A percentile compares a stretch with the other conserved stretches of the same genome.
Evolutionary conservation across 2,113 vertebrate species (phyloP).

Genomic region (Chelonoidis abingdonii): DNA sequence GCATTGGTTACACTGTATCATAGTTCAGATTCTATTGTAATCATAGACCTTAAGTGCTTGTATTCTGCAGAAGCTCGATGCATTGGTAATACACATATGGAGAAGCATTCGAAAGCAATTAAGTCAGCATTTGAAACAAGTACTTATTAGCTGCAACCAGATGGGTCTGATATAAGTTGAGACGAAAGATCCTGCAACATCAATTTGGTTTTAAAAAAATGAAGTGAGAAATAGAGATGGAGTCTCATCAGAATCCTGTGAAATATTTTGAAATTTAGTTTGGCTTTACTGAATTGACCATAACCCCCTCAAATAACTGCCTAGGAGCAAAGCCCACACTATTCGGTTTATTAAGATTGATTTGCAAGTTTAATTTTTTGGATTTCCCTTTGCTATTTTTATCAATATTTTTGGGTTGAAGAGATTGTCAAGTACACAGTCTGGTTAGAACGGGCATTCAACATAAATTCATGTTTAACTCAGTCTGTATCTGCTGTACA

Average conservation of each 20-base stretch:
- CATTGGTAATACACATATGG: accelerated
- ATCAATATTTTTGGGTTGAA: background rate
- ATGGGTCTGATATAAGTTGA: background rate
- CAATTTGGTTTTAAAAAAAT: background rate
- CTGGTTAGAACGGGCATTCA: background rate
- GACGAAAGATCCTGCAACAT: background rate
- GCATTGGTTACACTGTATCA: accelerated
- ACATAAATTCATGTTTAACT: background rate
- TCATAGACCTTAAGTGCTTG: accelerated
- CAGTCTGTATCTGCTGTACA: background rate
- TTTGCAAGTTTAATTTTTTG: background rate
- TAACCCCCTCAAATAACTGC: background rate
- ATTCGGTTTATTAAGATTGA: background rate
- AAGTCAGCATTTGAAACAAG: background rate
- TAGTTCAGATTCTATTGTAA: background rate
- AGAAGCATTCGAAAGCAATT: background rate
- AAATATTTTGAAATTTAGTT: background rate
- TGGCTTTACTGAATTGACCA: background rate
- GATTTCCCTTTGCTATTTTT: background rate
- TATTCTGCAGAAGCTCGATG: background rate
- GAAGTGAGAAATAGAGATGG: background rate
- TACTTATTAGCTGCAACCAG: background rate
- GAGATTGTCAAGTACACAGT: accelerated
- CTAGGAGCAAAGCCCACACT: background rate
- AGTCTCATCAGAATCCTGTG: background rate